These are phyloP conservation scores for Cheirogaleus medius DNA, from an alignment of 2,113 vertebrate species.

Conservation along the genomic window DNA sequence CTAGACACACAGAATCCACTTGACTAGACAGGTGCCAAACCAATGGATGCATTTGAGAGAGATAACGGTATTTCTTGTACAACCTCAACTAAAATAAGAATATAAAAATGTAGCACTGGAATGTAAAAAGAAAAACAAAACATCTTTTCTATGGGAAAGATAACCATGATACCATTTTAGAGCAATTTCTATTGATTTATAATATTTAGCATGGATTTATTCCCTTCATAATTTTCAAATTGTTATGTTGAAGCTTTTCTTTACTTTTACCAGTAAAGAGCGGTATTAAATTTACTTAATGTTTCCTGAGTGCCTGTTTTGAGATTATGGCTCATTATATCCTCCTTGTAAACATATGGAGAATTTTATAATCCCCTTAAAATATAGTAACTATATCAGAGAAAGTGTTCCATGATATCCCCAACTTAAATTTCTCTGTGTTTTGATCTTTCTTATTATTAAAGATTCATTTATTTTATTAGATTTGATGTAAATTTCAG, in stretches of 20 bases:
- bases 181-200: slow-evolving; percentile 46
- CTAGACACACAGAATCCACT: neutral
- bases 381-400: slow-evolving; percentile 65
- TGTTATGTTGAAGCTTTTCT: slow-evolving; percentile 41
- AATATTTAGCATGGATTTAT: neutral
- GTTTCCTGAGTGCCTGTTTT: slow-evolving; percentile 46
- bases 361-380: slow-evolving; percentile 71
- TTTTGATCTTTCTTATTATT: slow-evolving; percentile 74
- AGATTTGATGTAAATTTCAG: slow-evolving; percentile 67
- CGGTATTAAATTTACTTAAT: slow-evolving; percentile 65
- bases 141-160: neutral
- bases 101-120: neutral
- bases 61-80: neutral
- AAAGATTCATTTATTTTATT: slow-evolving; percentile 64
- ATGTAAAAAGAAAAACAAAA: slow-evolving; percentile 1
- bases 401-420: slow-evolving; percentile 74
- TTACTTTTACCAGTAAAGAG: slow-evolving; percentile 54
- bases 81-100: slow-evolving; percentile 17
- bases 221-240: slow-evolving; percentile 41
- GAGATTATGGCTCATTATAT: slow-evolving; percentile 64
- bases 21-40: neutral
- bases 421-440: slow-evolving; percentile 71
- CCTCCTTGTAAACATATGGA: slow-evolving; percentile 68
- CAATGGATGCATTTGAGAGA: neutral
- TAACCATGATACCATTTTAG: neutral